These are phyloP conservation scores for Brachionus manjavacas DNA, from an alignment of 1,140 invertebrate species.

Conservation along the genomic window DNA sequence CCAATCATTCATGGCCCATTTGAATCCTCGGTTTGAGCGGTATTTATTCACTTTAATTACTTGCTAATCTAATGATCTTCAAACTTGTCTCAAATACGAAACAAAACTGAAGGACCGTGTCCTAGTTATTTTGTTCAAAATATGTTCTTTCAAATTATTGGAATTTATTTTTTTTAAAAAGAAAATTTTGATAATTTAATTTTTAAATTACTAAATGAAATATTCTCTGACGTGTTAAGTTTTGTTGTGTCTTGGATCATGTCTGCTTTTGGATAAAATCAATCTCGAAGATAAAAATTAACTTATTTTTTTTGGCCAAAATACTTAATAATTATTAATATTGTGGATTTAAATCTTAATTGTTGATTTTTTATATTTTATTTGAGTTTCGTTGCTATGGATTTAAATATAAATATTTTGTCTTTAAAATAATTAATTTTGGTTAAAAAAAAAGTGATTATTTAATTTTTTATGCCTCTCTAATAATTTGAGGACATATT, in stretches of 20 bases:
- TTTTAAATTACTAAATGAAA: neutral
- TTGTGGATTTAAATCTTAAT: neutral
- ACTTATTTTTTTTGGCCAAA: neutral
- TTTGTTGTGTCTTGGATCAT: conserved; percentile 12
- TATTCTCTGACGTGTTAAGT: neutral
- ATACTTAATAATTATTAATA: too few species aligned
- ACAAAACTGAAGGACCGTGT: neutral
- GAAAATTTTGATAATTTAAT: neutral
- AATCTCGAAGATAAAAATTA: neutral
- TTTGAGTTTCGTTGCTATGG: neutral
- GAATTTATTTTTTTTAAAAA: neutral
- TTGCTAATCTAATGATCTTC: neutral
- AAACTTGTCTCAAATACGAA: neutral
- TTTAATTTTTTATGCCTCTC: neutral
- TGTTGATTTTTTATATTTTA: neutral
- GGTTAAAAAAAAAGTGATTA: neutral
- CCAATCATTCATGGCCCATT: conserved; percentile 43
- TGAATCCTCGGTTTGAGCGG: neutral
- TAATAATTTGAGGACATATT: too few species aligned
- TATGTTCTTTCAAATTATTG: neutral
- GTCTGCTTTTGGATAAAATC: neutral
- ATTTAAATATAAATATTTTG: neutral
- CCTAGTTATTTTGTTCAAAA: neutral
- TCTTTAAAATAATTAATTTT: neutral
- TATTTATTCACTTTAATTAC: neutral